These are phyloP conservation scores for Scotopteryx bipunctaria DNA, from an alignment of 2,888 invertebrate species.

Conservation along the genomic window DNA sequence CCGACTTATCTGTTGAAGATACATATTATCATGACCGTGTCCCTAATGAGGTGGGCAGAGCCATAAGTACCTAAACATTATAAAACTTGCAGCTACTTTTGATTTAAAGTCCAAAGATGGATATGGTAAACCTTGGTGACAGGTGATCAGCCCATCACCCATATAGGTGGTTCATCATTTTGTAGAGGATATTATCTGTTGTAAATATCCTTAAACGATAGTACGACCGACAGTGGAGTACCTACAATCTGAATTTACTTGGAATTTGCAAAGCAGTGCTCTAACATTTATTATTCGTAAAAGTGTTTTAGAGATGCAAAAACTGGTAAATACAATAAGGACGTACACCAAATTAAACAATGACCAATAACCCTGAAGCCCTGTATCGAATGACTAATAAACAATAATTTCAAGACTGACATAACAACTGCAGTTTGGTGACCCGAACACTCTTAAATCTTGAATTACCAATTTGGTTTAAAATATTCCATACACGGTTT, in stretches of 20 bases:
- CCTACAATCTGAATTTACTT: slow-evolving; percentile 23
- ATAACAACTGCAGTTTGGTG: slow-evolving; percentile 47
- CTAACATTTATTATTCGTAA: neutral
- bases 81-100: too few species aligned
- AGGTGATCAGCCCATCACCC: too few species aligned
- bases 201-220: slow-evolving; percentile 20
- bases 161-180: too few species aligned
- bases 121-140: too few species aligned
- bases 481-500: slow-evolving; percentile 51
- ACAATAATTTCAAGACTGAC: slow-evolving; percentile 40
- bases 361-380: slow-evolving; percentile 53
- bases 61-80: too few species aligned
- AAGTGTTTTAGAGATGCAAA: neutral
- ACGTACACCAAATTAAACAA: slow-evolving; percentile 50
- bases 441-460: slow-evolving; percentile 47
- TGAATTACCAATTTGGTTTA: slow-evolving; percentile 53
- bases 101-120: too few species aligned
- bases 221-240: slow-evolving; percentile 15
- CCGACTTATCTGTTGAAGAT: slow-evolving; percentile 27
- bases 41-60: too few species aligned
- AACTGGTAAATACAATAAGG: neutral
- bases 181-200: too few species aligned
- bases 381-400: slow-evolving; percentile 47
- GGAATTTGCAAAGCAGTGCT: slow-evolving; percentile 7
- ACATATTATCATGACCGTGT: too few species aligned